Conservation (phyloP, 1,140 invertebrate genomes). For the Coelopa frigida region DNA sequence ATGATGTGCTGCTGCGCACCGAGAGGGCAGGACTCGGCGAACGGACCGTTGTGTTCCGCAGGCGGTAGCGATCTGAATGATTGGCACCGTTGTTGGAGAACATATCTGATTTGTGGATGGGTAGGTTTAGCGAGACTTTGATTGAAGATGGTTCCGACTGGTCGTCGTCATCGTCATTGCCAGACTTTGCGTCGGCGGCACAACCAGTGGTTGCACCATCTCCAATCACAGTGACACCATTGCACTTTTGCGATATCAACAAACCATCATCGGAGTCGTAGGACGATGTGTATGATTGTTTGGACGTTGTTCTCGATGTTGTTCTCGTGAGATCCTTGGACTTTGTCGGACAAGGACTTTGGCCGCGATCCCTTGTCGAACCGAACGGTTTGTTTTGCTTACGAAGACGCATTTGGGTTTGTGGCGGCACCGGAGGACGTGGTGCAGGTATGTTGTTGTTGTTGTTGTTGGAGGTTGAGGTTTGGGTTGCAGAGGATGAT, state of each 20-base stretch:
- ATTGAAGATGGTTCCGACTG: constrained; percentile 26
- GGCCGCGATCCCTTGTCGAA: constrained; percentile 34
- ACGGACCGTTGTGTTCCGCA: constrained; percentile 19
- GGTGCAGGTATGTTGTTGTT: constrained; percentile 5
- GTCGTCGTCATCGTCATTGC: constrained; percentile 6
- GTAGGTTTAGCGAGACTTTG: constrained; percentile 37
- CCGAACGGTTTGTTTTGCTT: constrained; percentile 32
- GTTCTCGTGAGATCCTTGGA: background rate
- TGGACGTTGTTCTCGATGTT: too few relatives aligned
- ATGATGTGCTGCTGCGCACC: constrained; percentile 23
- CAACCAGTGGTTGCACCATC: background rate
- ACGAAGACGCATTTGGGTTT: constrained; percentile 19
- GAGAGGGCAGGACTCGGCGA: constrained; percentile 38
- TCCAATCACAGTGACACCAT: background rate
- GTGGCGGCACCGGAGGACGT: constrained; percentile 14
- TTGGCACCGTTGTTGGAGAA: constrained; percentile 6
- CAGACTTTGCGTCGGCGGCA: background rate
- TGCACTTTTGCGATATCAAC: background rate
- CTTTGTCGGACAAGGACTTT: constrained; percentile 23
- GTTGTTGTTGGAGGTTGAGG: background rate
- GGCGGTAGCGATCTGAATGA: constrained; percentile 13
- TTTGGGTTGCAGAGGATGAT: constrained; percentile 11
- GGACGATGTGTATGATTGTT: constrained; percentile 3
- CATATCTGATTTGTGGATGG: constrained; percentile 26
- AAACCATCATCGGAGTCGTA: constrained; percentile 14